A percentile compares a stretch with the other conserved stretches of the same genome.
Conservation (phyloP, 2,888 invertebrate species). For the Choristoneura rosaceana region DNA sequence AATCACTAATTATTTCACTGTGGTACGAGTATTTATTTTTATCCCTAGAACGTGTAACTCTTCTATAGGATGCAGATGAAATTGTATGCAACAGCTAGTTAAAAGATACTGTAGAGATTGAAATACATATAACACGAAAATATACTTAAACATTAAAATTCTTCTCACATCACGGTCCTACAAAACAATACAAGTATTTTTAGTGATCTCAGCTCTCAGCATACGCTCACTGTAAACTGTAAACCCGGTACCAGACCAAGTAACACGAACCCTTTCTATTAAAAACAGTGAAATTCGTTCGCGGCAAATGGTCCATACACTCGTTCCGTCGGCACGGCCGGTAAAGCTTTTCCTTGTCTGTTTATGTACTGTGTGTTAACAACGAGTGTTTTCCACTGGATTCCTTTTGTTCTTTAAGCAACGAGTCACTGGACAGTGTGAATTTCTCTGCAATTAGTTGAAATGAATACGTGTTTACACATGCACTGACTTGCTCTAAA, state of each 20-base stretch:
- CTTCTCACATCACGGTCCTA: too few species aligned
- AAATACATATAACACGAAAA: too few species aligned
- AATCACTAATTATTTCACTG: too few species aligned
- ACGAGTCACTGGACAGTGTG: constrained; percentile 32
- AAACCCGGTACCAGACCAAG: constrained; percentile 14
- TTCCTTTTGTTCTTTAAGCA: constrained; percentile 38
- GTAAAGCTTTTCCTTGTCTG: constrained; percentile 43
- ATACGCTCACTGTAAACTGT: neutral
- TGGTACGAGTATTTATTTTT: too few species aligned
- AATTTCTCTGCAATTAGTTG: constrained; percentile 40
- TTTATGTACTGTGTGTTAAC: constrained; percentile 40
- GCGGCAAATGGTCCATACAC: constrained; percentile 41
- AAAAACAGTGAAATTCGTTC: constrained; percentile 40
- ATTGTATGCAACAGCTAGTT: too few species aligned
- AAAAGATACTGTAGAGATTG: too few species aligned
- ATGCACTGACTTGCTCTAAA: neutral
- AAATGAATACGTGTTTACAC: constrained; percentile 20
- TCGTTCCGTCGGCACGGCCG: constrained; percentile 28
- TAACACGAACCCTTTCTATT: constrained; percentile 19
- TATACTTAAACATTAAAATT: too few species aligned
- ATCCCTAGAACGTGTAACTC: too few species aligned
- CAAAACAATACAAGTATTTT: neutral
- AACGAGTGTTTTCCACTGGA: constrained; percentile 38
- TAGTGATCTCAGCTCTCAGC: too few species aligned
- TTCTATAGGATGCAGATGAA: too few species aligned